Base-by-base conservation (phyloP, 1,140 invertebrate genomes). In the Drosophila simulans region DNA sequence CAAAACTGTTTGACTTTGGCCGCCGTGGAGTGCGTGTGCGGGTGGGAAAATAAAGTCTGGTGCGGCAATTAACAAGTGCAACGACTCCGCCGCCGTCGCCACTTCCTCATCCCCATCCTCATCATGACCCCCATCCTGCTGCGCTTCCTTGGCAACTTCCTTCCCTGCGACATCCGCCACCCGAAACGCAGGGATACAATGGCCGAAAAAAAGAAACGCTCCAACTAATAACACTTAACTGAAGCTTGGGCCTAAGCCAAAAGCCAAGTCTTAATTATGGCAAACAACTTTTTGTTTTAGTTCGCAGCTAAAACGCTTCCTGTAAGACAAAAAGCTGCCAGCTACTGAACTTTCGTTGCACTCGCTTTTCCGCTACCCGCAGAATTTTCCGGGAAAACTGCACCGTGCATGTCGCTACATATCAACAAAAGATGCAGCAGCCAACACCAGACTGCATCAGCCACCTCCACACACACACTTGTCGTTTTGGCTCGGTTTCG, bases 381-480 rank as follows among this genome's bases (percentile, higher is more conserved):
- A 8, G 46, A 68, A 20, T 68, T 68, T 68, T 20, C 64, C 60
- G 4, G 60, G 64, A 65, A 68, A 68, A 68, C 60, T 68, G 64
- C 64, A 65, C 46, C 27, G 39, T 81, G 82, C 83, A 88, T 88
- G 74, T 86, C 70, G 79, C 84, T 63, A 82, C 73, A 85, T 88
- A 78, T 79, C 80, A 84, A 89, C 83, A 89, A 89, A 88, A 85
- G 82, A 86, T 88, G 82, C 83, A 85, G 78, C 59, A 43, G 55
- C 40, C 51, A 35, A 22, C 51, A 27, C 42, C 70, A 60, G 48
- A 52, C 34, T 20, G 56, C 49, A 35, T 4, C 60, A 22, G 53
- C 31, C 43, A 53, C 68, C 76, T 45, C 60, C 49, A 42, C 42
- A 37, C 55, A 75, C 48, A 65, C 55, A 75, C 77, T 68, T 58